Conservation (phyloP, 2,888 invertebrate species). For the Micoletzkya japonica region DNA sequence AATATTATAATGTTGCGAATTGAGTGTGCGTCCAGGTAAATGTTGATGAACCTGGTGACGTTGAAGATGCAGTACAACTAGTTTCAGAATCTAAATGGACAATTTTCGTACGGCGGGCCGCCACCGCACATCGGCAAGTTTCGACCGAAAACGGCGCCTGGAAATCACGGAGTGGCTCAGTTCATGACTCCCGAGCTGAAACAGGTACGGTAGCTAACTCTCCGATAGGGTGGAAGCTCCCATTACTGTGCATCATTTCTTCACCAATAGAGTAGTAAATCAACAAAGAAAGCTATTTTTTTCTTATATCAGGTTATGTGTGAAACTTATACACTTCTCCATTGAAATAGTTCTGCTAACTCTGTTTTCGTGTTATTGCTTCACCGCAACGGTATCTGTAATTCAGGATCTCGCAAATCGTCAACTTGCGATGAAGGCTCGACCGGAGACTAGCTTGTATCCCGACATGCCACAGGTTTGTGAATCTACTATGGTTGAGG, state of each 20-base stretch:
- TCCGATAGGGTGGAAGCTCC: too few relatives aligned
- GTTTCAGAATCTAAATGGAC: constrained; percentile 35
- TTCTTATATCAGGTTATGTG: background rate
- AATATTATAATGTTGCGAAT: too few relatives aligned
- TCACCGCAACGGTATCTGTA: background rate
- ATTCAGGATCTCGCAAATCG: constrained; percentile 47
- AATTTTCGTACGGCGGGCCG: constrained; percentile 38
- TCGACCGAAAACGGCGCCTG: constrained; percentile 39
- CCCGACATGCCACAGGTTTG: constrained; percentile 41
- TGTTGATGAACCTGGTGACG: too few relatives aligned
- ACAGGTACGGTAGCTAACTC: constrained; percentile 29
- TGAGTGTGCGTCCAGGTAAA: too few relatives aligned
- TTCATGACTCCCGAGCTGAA: constrained; percentile 46
- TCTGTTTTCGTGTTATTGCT: too few relatives aligned
- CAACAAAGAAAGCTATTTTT: background rate
- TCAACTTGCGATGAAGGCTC: constrained; percentile 46
- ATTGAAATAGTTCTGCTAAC: too few relatives aligned
- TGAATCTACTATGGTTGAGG: background rate
- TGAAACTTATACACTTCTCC: background rate
- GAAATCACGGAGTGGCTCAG: constrained; percentile 38
- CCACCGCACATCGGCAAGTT: constrained; percentile 43
- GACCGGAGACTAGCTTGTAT: constrained; percentile 34
- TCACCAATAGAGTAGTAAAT: background rate
- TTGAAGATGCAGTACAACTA: too few relatives aligned
- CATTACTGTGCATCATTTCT: background rate